These are phyloP conservation scores for Sphenodon punctatus DNA, from an alignment of 2,797 vertebrate genomes.

Conservation along the genomic window DNA sequence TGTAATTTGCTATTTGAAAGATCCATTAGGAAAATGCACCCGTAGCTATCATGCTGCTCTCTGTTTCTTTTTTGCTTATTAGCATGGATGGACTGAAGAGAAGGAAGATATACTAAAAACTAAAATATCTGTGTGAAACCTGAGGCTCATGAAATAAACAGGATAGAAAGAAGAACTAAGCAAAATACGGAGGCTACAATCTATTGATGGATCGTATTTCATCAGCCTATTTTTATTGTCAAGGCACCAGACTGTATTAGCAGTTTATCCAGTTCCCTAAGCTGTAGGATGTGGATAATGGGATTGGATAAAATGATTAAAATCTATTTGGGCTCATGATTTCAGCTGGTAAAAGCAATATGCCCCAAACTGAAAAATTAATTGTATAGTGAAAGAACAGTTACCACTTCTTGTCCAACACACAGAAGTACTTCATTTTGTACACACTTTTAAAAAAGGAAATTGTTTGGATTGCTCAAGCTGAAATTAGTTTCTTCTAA, in stretches of 20 bases:
- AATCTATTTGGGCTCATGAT: constrained; percentile 7
- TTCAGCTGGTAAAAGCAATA: constrained; percentile 3
- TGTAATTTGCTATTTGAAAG: too few relatives aligned
- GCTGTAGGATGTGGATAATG: neutral
- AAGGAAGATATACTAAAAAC: neutral
- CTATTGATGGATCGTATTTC: neutral
- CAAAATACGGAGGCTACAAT: neutral
- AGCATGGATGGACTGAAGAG: neutral
- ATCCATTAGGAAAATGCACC: neutral
- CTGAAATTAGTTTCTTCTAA: constrained; percentile 4
- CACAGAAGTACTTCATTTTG: neutral
- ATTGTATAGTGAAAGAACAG: neutral
- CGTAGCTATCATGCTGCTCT: neutral
- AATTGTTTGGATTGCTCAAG: neutral
- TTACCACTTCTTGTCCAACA: neutral
- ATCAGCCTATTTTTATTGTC: constrained; percentile 19
- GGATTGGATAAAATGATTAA: constrained; percentile 29
- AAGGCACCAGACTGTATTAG: constrained; percentile 7
- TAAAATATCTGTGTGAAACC: neutral
- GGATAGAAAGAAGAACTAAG: constrained; percentile 20
- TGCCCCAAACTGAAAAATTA: neutral
- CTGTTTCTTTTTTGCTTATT: neutral
- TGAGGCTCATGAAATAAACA: neutral
- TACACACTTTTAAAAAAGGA: neutral
- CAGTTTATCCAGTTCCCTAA: neutral